phyloP scores from a whole-genome alignment of 2,888 invertebrate genomes.

The Erebia epiphron region DNA sequence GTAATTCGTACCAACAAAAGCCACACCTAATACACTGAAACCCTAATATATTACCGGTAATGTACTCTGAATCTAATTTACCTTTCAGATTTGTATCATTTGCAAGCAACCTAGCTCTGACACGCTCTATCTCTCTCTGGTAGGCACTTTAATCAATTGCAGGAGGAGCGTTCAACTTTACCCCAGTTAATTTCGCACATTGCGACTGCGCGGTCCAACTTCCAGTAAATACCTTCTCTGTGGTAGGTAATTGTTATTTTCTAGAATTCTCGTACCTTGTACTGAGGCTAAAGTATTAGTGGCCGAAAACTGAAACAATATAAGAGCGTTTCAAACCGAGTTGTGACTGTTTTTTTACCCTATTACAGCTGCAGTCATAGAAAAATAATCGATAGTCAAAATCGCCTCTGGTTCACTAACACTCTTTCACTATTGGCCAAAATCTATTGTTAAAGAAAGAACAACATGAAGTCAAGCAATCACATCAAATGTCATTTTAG shows the following conservation, averaged over 20 bases:
- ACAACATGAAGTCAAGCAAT: too few relatives aligned
- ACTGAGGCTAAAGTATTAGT: background rate
- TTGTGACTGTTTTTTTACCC: too few relatives aligned
- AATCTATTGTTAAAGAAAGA: too few relatives aligned
- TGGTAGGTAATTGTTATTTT: slow-evolving; percentile 28
- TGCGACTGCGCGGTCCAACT: slow-evolving; percentile 45
- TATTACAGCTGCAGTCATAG: too few relatives aligned
- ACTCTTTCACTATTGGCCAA: too few relatives aligned
- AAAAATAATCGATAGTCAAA: too few relatives aligned
- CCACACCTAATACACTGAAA: background rate
- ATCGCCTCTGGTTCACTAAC: too few relatives aligned
- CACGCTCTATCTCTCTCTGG: slow-evolving; percentile 40
- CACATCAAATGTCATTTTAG: too few relatives aligned
- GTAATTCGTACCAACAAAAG: slow-evolving; percentile 13
- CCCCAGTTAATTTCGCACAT: slow-evolving; percentile 45
- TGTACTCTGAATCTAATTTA: slow-evolving; percentile 27
- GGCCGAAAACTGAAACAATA: background rate
- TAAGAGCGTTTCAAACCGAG: too few relatives aligned
- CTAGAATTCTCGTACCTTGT: background rate
- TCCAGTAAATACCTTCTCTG: slow-evolving; percentile 20
- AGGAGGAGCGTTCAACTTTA: slow-evolving; percentile 49
- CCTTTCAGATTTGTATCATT: slow-evolving; percentile 31
- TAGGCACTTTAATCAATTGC: slow-evolving; percentile 47
- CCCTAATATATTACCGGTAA: slow-evolving; percentile 17
- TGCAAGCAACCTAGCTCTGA: slow-evolving; percentile 38